Evolutionary conservation across 1,140 invertebrate genomes (phyloP).

Genomic region (Elysia chlorotica): DNA sequence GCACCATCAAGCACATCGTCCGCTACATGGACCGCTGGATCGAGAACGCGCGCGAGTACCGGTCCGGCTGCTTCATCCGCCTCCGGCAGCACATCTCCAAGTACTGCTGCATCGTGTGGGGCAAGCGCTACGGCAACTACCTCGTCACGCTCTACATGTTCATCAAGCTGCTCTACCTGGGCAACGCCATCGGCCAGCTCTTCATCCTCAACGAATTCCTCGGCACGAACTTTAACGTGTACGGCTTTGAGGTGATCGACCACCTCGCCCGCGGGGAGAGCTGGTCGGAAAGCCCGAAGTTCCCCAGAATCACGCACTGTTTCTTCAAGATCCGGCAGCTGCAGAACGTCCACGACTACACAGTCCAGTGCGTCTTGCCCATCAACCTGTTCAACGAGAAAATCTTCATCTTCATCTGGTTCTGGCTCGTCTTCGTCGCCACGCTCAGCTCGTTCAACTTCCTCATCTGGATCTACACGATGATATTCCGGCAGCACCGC

Average conservation of each 20-base stretch:
- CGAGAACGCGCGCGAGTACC: slow-evolving; percentile 56
- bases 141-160: slow-evolving; percentile 64
- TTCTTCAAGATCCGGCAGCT: slow-evolving; percentile 60
- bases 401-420: slow-evolving; percentile 68
- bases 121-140: slow-evolving; percentile 64
- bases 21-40: slow-evolving; percentile 60
- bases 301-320: slow-evolving; percentile 64
- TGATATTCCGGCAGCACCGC: slow-evolving; percentile 58
- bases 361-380: slow-evolving; percentile 66
- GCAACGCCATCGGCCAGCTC: slow-evolving; percentile 64
- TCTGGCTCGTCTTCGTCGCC: slow-evolving; percentile 67
- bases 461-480: slow-evolving; percentile 61
- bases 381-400: slow-evolving; percentile 69
- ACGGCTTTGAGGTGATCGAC: slow-evolving; percentile 63
- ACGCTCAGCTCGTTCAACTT: slow-evolving; percentile 63
- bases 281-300: slow-evolving; percentile 54
- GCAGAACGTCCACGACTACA: slow-evolving; percentile 57
- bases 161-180: slow-evolving; percentile 64
- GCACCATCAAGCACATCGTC: slow-evolving; percentile 60
- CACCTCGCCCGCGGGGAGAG: slow-evolving; percentile 53
- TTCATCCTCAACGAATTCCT: slow-evolving; percentile 65
- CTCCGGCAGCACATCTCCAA: slow-evolving; percentile 54
- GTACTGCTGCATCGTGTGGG: slow-evolving; percentile 58
- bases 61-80: slow-evolving; percentile 54
- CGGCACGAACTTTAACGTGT: slow-evolving; percentile 64